Percentiles rank a stretch among this genome's conserved stretches.
These are phyloP conservation scores for Drosophila cognata DNA, from an alignment of 2,888 invertebrate species.

Conservation along the genomic window DNA sequence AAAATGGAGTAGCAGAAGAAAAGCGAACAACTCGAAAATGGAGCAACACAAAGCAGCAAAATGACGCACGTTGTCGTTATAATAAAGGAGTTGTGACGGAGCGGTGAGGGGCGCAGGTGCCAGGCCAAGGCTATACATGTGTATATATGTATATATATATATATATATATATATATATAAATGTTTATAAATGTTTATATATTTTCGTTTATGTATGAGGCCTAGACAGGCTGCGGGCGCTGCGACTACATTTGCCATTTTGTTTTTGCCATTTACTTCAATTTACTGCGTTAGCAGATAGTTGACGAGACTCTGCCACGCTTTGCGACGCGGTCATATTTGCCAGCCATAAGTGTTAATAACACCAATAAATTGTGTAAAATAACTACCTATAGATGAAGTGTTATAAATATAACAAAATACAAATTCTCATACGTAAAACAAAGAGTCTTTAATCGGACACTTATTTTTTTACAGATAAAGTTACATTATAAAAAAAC, in stretches of 20 bases:
- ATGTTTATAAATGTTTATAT: background rate
- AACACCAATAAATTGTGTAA: background rate
- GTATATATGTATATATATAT: constrained; percentile 6
- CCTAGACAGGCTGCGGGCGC: constrained; percentile 51
- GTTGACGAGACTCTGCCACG: background rate
- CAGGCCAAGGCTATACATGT: constrained; percentile 36
- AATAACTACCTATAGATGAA: background rate
- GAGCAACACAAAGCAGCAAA: constrained; percentile 65
- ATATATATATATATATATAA: background rate
- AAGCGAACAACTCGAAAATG: constrained; percentile 54
- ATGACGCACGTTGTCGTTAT: constrained; percentile 72
- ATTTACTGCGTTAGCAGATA: background rate
- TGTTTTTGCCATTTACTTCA: constrained; percentile 21
- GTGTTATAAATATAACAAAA: background rate
- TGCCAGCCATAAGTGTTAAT: background rate
- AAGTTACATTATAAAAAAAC: background rate
- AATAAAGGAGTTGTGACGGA: constrained; percentile 40
- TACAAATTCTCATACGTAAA: background rate
- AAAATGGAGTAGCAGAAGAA: constrained; percentile 31
- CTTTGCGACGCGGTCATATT: background rate
- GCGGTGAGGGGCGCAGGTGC: constrained; percentile 18
- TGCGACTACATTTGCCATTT: constrained; percentile 40
- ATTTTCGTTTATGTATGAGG: background rate
- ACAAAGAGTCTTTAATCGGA: background rate
- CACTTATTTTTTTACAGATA: background rate